Conservation (phyloP, 2,113 vertebrate species). For the Nibea coibor region DNA sequence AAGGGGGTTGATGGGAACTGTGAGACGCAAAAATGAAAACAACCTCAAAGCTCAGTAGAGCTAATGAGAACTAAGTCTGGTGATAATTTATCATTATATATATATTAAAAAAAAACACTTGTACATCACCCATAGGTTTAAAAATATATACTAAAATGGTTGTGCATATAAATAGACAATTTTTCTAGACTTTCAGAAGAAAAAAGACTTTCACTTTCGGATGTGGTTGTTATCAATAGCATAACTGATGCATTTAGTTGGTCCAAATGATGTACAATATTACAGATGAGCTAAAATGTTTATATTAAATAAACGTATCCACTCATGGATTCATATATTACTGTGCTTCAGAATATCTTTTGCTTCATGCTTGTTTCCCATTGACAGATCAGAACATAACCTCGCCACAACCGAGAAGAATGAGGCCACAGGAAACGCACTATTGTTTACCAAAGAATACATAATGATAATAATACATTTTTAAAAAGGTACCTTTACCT, state of each 20-base stretch:
- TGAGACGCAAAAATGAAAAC: too few species aligned
- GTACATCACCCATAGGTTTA: too few species aligned
- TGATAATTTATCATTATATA: too few species aligned
- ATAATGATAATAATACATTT: background rate
- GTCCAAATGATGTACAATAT: background rate
- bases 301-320: background rate
- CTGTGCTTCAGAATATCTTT: background rate
- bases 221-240: too few species aligned
- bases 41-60: too few species aligned
- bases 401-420: background rate
- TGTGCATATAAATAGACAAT: background rate
- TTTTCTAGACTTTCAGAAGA: too few species aligned
- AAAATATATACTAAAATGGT: background rate
- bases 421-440: background rate
- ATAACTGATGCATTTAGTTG: too few species aligned
- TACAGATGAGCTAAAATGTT: background rate
- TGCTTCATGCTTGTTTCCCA: background rate
- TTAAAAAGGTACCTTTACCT: background rate
- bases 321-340: background rate
- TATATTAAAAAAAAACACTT: too few species aligned
- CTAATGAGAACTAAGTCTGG: too few species aligned
- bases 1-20: too few species aligned
- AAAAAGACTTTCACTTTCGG: too few species aligned
- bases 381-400: background rate
- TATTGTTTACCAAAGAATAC: background rate